Conservation (phyloP, 2,888 invertebrate genomes). For the Morpho achilles region DNA sequence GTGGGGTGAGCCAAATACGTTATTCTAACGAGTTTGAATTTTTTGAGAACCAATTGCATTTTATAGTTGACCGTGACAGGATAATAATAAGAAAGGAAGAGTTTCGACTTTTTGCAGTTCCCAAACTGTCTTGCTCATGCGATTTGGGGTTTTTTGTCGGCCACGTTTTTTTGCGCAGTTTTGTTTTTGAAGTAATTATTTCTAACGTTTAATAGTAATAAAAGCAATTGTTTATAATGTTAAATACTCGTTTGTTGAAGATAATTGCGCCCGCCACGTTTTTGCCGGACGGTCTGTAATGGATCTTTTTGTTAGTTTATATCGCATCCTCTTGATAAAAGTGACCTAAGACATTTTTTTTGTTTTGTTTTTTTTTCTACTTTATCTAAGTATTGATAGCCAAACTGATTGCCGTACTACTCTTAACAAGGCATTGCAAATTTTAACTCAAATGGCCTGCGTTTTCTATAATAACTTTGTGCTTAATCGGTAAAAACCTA, state of each 20-base stretch:
- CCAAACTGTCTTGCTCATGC: conserved; percentile 51
- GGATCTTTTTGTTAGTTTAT: conserved; percentile 34
- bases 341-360: background rate
- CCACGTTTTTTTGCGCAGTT: conserved; percentile 40
- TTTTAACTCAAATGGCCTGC: no score
- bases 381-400: no score
- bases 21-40: conserved; percentile 68
- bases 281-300: conserved; percentile 36
- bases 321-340: background rate
- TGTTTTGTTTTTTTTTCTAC: background rate
- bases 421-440: no score
- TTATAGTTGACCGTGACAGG: conserved; percentile 77
- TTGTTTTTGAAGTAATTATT: conserved; percentile 39
- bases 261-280: conserved; percentile 53
- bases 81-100: conserved; percentile 73
- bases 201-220: conserved; percentile 55
- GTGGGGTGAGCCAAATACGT: conserved; percentile 29
- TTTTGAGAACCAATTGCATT: conserved; percentile 73
- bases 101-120: conserved; percentile 39
- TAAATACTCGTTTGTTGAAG: conserved; percentile 47
- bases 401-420: no score
- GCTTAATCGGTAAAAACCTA: no score
- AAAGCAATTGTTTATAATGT: conserved; percentile 49
- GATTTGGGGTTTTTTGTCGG: conserved; percentile 45
- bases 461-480: no score